These are phyloP conservation scores for Synanceia verrucosa DNA, from an alignment of 2,797 vertebrate species.

Conservation along the genomic window DNA sequence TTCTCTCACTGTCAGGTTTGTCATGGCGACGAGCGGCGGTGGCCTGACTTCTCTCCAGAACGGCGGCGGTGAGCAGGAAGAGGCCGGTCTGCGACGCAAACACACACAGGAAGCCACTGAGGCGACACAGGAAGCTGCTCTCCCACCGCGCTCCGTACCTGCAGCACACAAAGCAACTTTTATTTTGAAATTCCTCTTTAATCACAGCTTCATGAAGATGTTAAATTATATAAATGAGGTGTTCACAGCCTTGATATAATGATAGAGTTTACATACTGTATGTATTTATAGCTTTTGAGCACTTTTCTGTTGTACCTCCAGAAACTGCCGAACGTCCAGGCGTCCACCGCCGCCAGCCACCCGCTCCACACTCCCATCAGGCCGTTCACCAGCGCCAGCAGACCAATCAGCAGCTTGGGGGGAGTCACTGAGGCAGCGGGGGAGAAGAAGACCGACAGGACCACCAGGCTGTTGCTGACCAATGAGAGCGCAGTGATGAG, in stretches of 20 bases:
- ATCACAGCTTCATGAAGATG: background rate
- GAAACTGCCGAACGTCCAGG: slow-evolving; percentile 91
- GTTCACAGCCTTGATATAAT: too few species aligned
- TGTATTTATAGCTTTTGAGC: too few species aligned
- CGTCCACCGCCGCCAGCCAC: slow-evolving; percentile 87
- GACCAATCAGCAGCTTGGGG: slow-evolving; percentile 87
- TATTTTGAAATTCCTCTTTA: background rate
- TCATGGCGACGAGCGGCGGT: slow-evolving; percentile 61
- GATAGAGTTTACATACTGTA: too few species aligned
- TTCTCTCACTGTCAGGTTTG: slow-evolving; percentile 64
- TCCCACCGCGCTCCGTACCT: slow-evolving; percentile 89
- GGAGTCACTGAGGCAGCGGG: slow-evolving; percentile 79
- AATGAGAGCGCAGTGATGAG: slow-evolving; percentile 86
- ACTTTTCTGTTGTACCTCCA: slow-evolving; percentile 66
- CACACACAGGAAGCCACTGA: slow-evolving; percentile 88
- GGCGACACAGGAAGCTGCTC: slow-evolving; percentile 86
- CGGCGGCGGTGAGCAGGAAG: slow-evolving; percentile 90
- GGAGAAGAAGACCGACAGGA: slow-evolving; percentile 84
- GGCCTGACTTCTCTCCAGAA: slow-evolving; percentile 86
- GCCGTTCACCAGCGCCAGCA: slow-evolving; percentile 87
- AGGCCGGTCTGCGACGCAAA: slow-evolving; percentile 90
- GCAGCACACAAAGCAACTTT: slow-evolving; percentile 4
- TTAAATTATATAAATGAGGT: background rate
- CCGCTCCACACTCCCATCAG: slow-evolving; percentile 88
- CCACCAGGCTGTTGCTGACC: slow-evolving; percentile 87